Base-by-base conservation (phyloP, 2,113 vertebrate genomes). In the Acrocephalus arundinaceus region DNA sequence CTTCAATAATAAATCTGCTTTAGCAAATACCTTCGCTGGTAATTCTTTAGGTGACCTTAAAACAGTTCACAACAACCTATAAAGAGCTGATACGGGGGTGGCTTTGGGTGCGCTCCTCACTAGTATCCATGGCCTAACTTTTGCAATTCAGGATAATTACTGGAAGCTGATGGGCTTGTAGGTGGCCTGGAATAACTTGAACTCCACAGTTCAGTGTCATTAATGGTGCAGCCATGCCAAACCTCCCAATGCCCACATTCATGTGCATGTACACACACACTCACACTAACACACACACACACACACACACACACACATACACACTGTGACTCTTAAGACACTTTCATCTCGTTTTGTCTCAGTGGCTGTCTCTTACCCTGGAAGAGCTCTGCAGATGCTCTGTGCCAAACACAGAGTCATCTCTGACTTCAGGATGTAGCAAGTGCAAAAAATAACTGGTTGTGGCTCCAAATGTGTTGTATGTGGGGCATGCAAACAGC, bases 41-140 rank as follows among this genome's bases (percentile, higher is more conserved):
- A 62, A n/a, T 59, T 52, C 39, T 46, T 89, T 75, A 46, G 39
- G 10, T 6, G 10, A 46, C 24, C 9, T 54, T 67, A n/a, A 82
- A 75, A 54, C 18, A 15, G 0, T 12, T 67, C 4, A 5, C 2
- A 5, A 9, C 28, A 67, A 17, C 28, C 16, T 24, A 8, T 28
- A 37, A 73, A 49, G 17, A 73, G 14, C 33, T 58, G 13, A 6
- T 30, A 12, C 0, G 7, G 51, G 55, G 14, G 10, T 35, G 39
- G 24, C 11, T 39, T 16, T 41, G 27, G 63, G 15, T 0, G 0
- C 8, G 1, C 4, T 21, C 15, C 13, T n/a, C 39, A 22, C 15
- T 52, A 18, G 8, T 59, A 63, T 67, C 30, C 45, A 9, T 6
- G 19, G 21, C 15, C 59, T 59, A 54, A 45, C 3, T 79, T 57